Conservation (phyloP, 2,113 vertebrate species). For the Embiotoca jacksoni region DNA sequence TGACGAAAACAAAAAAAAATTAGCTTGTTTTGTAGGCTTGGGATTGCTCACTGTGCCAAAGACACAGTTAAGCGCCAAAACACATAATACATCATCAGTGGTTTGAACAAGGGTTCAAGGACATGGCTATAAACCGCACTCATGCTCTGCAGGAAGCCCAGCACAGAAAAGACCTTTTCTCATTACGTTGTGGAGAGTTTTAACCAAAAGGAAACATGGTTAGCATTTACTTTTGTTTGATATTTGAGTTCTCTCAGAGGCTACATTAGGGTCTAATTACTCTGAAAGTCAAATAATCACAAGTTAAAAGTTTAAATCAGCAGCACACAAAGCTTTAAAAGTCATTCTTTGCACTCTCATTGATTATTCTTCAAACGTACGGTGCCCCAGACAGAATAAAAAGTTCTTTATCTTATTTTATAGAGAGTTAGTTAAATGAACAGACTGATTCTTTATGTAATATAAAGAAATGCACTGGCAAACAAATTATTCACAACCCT, state of each 20-base stretch:
- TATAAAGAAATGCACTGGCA: slow-evolving; percentile 18
- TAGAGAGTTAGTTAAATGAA: slow-evolving; percentile 27
- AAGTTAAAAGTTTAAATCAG: slow-evolving; percentile 24
- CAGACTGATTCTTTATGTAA: slow-evolving; percentile 27
- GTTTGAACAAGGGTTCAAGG: slow-evolving; percentile 46
- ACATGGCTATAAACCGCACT: slow-evolving; percentile 45
- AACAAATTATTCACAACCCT: slow-evolving; percentile 27
- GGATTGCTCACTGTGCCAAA: slow-evolving; percentile 42
- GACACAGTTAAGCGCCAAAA: slow-evolving; percentile 56
- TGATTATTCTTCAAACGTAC: slow-evolving; percentile 16
- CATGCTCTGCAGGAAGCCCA: slow-evolving; percentile 20
- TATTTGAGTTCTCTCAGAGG: background rate
- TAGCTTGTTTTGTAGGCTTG: slow-evolving; percentile 37
- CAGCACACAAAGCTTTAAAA: slow-evolving; percentile 29
- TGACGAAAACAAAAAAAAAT: slow-evolving; percentile 7
- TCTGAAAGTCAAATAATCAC: background rate
- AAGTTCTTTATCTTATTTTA: slow-evolving; percentile 2
- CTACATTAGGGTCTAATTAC: slow-evolving; percentile 19
- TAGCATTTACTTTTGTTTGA: slow-evolving; percentile 30
- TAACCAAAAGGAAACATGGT: slow-evolving; percentile 40
- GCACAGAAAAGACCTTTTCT: slow-evolving; percentile 30
- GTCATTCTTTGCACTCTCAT: slow-evolving; percentile 19
- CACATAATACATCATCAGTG: slow-evolving; percentile 13
- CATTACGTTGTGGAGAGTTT: slow-evolving; percentile 48
- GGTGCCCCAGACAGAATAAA: background rate